Base-by-base conservation (phyloP, 2,797 vertebrate genomes). In the Austrolebias charrua region DNA sequence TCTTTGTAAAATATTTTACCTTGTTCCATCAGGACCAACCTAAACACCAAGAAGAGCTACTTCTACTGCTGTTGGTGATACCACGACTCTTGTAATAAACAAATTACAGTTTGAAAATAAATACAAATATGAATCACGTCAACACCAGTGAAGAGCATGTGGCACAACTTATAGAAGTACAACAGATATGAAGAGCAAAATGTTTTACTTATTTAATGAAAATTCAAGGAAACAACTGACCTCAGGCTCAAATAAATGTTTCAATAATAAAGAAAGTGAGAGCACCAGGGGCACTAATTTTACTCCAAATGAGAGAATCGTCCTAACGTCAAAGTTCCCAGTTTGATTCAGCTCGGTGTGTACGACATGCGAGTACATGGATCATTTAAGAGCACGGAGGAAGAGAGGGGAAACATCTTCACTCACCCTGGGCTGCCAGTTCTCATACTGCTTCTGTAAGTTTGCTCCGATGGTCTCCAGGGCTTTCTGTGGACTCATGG, bases 371-470 rank as follows among this genome's bases (percentile, higher is more conserved):
- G 3, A 24, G 10, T 40, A 3, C 12, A 11, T 24, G 38, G 13
- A 12, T 40, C 11, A 13, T 12, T 40, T 12, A 11, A 40, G 12
- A 44, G 52, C 61, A 47, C 2, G 5, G 1, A 33, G 13, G 8
- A 61, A 28, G 28, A 38, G 7, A 53, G 18, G 1, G 51, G 35
- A 54, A 20, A 53, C 54, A 44, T 54, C n/a, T 54, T 40, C 24
- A 85, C 95, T 96, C 85, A 98, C 97, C 92, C 96, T 80, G 13
- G 97, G 96, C 85, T 98, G 97, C 97, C 97, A 99, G 91, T 96
- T 98, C 79, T 99, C 97, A 1, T 99, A 99, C 82, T 99, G 97
- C 89, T 99, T 99, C 92, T 99, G 97, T 45, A 99, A 86, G 77
- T 96, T 99, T 20, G 95, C 96, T 56, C 97, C 97, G 0, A 99